Percentiles rank a stretch among this genome's conserved stretches.
phyloP scores from a whole-genome alignment of 2,113 vertebrate species.

The Burhinus oedicnemus region DNA sequence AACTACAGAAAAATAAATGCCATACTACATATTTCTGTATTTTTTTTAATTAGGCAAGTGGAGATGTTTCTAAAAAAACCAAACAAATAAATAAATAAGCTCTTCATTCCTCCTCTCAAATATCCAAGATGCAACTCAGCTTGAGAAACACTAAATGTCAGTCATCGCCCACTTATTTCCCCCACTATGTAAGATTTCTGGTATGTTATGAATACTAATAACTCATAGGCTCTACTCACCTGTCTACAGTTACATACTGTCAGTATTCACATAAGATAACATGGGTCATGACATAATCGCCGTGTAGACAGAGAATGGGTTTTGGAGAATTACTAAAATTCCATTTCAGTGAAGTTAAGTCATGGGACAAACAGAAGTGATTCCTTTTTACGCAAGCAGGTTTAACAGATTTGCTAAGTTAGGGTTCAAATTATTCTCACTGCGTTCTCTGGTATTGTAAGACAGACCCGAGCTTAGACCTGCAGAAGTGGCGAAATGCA shows the following conservation, averaged over 20 bases:
- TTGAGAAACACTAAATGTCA: background rate
- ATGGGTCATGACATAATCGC: background rate
- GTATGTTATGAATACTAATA: background rate
- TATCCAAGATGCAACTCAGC: background rate
- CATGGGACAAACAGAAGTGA: background rate
- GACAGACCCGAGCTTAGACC: background rate
- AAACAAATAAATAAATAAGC: background rate
- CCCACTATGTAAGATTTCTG: background rate
- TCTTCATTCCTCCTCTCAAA: background rate
- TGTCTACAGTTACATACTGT: background rate
- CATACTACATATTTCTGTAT: background rate
- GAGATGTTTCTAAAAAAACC: background rate
- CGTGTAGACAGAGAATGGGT: background rate
- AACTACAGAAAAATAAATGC: background rate
- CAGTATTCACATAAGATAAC: background rate
- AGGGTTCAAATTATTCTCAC: background rate
- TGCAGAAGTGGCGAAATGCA: background rate
- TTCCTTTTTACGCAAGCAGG: background rate
- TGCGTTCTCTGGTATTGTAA: background rate
- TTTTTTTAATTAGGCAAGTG: background rate
- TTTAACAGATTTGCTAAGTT: background rate
- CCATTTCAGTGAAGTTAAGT: background rate
- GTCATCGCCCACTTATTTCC: background rate
- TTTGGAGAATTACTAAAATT: background rate
- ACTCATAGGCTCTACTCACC: background rate